Evolutionary conservation across 1,140 invertebrate genomes (phyloP).

Genomic region (Papilio xuthus): DNA sequence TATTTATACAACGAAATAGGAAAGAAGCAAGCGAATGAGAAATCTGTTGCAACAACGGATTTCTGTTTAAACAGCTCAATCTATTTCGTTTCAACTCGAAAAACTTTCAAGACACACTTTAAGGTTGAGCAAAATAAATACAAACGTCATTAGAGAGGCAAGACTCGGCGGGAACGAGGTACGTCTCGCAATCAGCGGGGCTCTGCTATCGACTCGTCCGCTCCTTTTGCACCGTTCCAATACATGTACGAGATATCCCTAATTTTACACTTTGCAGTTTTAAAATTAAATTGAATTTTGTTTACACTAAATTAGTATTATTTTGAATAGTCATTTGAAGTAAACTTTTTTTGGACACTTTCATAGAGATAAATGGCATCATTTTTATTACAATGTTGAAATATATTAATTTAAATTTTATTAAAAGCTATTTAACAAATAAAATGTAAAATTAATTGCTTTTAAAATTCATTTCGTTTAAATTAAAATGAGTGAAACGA

Average conservation of each 20-base stretch:
- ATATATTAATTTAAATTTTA: not conserved
- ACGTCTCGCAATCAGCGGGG: conserved; percentile 64
- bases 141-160: conserved; percentile 61
- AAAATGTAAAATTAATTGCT: not conserved
- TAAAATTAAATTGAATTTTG: conserved; percentile 74
- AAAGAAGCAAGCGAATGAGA: conserved; percentile 11
- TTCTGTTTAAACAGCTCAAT: conserved; percentile 38
- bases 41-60: conserved; percentile 35
- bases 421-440: not conserved
- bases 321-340: not conserved
- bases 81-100: conserved; percentile 38
- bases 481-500: not conserved
- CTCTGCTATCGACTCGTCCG: conserved; percentile 54
- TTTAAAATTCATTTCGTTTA: not conserved
- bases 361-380: too few species aligned
- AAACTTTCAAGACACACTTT: conserved; percentile 49
- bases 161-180: conserved; percentile 42
- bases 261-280: conserved; percentile 50
- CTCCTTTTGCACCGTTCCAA: conserved; percentile 42
- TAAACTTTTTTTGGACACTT: not conserved
- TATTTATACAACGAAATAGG: conserved; percentile 29
- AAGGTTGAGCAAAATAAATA: conserved; percentile 65
- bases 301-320: conserved; percentile 9
- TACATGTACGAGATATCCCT: conserved; percentile 42
- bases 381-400: not conserved